phyloP scores from a whole-genome alignment of 2,888 invertebrate genomes.

The Drosophila borborema region DNA sequence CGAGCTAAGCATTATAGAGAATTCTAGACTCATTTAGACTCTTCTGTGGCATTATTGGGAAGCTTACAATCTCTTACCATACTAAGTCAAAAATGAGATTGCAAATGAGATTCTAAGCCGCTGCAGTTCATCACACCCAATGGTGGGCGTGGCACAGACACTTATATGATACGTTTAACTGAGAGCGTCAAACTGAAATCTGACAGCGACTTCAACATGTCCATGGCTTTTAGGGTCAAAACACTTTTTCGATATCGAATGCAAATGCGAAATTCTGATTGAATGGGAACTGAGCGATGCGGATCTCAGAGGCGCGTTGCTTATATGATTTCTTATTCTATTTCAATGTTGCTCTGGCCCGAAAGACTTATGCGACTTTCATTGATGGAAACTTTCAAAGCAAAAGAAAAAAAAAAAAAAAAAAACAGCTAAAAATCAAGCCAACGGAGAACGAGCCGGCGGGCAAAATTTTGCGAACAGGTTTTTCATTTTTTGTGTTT shows the following conservation, averaged over 20 bases:
- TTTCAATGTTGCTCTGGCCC: conserved; percentile 1
- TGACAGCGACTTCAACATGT: conserved; percentile 1
- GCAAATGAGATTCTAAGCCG: background rate
- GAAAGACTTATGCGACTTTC: conserved; percentile 57
- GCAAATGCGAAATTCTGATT: conserved; percentile 56
- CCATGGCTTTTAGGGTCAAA: conserved; percentile 66
- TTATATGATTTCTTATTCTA: conserved; percentile 29
- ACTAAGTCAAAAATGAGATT: background rate
- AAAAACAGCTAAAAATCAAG: conserved; percentile 44
- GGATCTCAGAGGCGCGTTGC: conserved; percentile 56
- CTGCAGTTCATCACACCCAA: background rate
- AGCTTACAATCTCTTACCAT: background rate
- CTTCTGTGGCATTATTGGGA: too few relatives aligned
- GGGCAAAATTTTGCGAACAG: conserved; percentile 60
- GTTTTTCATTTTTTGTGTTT: conserved; percentile 41
- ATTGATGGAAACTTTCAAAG: conserved; percentile 77
- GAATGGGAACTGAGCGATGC: conserved; percentile 45
- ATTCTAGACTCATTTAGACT: background rate
- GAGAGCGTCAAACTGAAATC: background rate
- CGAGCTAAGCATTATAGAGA: background rate
- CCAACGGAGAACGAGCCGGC: conserved; percentile 57
- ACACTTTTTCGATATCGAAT: conserved; percentile 60
- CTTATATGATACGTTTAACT: too few relatives aligned
- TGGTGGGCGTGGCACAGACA: conserved; percentile 9
- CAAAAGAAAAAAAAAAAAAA: background rate